Evolutionary conservation across 2,888 invertebrate species (phyloP), one percentile per base, ranked within the genome.

Genomic region (Agonopterix heracliana): DNA sequence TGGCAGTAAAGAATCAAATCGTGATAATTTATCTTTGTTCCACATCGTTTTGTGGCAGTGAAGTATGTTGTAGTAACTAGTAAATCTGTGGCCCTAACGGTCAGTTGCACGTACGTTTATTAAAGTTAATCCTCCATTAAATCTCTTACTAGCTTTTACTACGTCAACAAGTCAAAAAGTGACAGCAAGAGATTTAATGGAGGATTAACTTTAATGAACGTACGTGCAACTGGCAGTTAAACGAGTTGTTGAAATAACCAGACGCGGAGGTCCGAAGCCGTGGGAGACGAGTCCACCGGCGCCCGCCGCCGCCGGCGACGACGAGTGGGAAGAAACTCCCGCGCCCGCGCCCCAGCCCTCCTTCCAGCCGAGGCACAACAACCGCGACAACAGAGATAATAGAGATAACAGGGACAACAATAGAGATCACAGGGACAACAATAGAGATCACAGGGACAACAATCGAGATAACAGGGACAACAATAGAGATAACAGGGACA

Each of bases 261-360:
- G 81, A 56, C 78, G 80, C 7, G 74, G 71, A 10, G 75, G 75
- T 14, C 55, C 68, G 0, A 82, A 74, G 50, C 74, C 79, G 1
- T 77, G 80, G 67, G 79, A 81, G 57, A 74, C 59, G 43, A 70
- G 63, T 3, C 51, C 56, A 14, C 48, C 66, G 1, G 49, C 63
- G 2, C 51, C 62, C 46, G 47, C 52, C 1, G 57, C 54, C 4
- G 65, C 58, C 1, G 57, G 54, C 7, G 66, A 63, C 11, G 77
- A 77, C 50, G 67, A 68, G 0, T 75, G 75, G 77, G 76, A 74
- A 35, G 75, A 78, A 34, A 35, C 63, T 10, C 45, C 51, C 2
- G 12, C 51, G 8, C 42, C 51, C 12, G 51, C 60, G 7, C 57
- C 12, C 14, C 57, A 47, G 46, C 41, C 56, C 55, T 51, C 50